Evolutionary conservation across 35 echinoderm and acorn worm genomes (phyloP).

Genomic region (Heliocidaris erythrogramma): DNA sequence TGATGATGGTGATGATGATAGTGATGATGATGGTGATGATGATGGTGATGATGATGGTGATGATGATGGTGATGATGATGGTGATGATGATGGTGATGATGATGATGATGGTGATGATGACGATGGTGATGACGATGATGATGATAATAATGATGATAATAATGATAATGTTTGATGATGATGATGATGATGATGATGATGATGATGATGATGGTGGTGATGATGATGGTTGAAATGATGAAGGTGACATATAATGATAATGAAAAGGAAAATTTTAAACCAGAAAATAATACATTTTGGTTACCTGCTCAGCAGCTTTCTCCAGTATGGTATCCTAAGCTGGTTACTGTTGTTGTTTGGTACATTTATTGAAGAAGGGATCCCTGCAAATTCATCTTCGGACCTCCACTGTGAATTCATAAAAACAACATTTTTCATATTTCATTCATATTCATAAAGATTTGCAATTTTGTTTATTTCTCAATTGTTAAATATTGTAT

Average conservation of each 20-base stretch:
- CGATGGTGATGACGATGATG: not conserved
- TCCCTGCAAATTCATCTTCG: not conserved
- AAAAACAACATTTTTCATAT: no score
- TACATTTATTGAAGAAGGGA: not conserved
- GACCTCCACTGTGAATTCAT: slow-evolving; percentile 10
- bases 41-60: not conserved
- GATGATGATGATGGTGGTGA: no score
- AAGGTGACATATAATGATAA: no score
- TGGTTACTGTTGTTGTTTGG: slow-evolving; percentile 37
- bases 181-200: not conserved
- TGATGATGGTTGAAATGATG: no score
- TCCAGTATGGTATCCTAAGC: slow-evolving; percentile 8
- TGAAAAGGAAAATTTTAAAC: no score
- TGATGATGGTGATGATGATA: not conserved
- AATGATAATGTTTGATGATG: no score
- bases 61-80: not conserved
- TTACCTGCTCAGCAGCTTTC: slow-evolving; percentile 35
- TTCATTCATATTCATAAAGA: no score
- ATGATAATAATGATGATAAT: not conserved
- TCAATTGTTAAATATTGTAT: no score
- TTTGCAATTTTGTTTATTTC: no score
- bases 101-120: not conserved
- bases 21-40: not conserved
- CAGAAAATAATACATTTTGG: no score
- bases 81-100: not conserved